phyloP scores from a whole-genome alignment of 2,113 vertebrate genomes.

The human region GRCh38 chr15:52247501-52248000 shows the following conservation, averaged over 20 bases:
- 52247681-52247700: neutral
- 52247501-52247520: slow-evolving; percentile 90
- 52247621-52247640: neutral
- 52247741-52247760: accelerated
- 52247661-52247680: neutral
- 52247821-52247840: accelerated
- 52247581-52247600: slow-evolving; percentile 90
- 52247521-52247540: slow-evolving; percentile 86
- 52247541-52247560: slow-evolving; percentile 73
- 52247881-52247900: neutral
- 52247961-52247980: neutral
- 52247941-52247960: neutral
- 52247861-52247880: neutral
- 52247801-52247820: neutral
- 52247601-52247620: slow-evolving; percentile 61
- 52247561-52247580: slow-evolving; percentile 93
- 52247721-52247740: neutral
- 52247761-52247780: neutral
- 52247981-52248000: neutral
- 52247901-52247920: neutral
- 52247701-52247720: neutral
- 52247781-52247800: neutral
- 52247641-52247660: neutral
- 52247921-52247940: neutral
- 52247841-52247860: neutral